Conservation (phyloP, 92 coral and sea anemone genomes). For the Heliopora coerulea region DNA sequence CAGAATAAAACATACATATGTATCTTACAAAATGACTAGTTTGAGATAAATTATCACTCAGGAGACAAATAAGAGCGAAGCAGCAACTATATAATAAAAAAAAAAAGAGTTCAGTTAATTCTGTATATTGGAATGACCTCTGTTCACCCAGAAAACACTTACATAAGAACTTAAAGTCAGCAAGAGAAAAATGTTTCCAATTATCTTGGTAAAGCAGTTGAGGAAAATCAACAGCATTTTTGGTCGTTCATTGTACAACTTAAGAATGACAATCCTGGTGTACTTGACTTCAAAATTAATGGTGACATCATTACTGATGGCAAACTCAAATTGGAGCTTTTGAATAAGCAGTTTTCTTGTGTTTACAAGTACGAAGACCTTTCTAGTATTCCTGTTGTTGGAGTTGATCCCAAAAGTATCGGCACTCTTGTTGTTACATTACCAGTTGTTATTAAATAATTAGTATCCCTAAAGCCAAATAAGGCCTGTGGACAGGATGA, state of each 20-base stretch:
- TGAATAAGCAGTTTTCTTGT: constrained; percentile 46
- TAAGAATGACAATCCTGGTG: constrained; percentile 45
- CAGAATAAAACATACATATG: constrained; percentile 27
- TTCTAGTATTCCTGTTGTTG: constrained; percentile 42
- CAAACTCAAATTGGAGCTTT: constrained; percentile 33
- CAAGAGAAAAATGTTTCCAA: constrained; percentile 48
- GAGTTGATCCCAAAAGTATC: constrained; percentile 41
- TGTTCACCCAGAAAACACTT: constrained; percentile 35
- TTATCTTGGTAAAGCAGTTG: constrained; percentile 49
- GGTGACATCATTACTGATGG: constrained; percentile 30
- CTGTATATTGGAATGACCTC: constrained; percentile 28
- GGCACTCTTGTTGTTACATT: constrained; percentile 41
- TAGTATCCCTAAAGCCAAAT: constrained; percentile 40
- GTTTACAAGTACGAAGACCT: constrained; percentile 44
- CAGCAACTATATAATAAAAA: constrained; percentile 28
- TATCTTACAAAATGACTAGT: constrained; percentile 32
- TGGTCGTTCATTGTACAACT: constrained; percentile 45
- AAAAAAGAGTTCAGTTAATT: constrained; percentile 36
- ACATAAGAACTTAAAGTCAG: constrained; percentile 42
- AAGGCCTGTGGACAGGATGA: constrained; percentile 35
- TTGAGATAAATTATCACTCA: constrained; percentile 22
- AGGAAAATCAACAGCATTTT: constrained; percentile 17
- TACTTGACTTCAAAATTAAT: constrained; percentile 44
- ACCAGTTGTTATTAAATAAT: constrained; percentile 49
- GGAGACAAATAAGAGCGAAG: constrained; percentile 31